Conservation (phyloP, 2,797 vertebrate species). For the Siniperca undulata region DNA sequence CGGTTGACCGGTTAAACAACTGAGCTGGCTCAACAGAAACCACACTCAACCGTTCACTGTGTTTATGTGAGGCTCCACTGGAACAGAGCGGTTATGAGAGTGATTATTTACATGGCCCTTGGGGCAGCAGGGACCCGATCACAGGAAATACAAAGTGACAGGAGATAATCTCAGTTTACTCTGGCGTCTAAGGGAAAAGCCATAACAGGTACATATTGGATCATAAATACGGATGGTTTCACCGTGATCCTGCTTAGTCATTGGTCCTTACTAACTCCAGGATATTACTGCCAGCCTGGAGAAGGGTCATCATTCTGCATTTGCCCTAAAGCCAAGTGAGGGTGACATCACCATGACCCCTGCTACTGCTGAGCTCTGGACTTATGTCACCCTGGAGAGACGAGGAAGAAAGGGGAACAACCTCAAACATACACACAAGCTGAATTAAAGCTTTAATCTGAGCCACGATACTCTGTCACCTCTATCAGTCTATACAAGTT, state of each 20-base stretch:
- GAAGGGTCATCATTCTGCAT: slow-evolving; percentile 35
- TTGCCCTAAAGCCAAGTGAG: slow-evolving; percentile 41
- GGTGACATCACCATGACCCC: slow-evolving; percentile 51
- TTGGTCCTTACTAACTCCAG: slow-evolving; percentile 33
- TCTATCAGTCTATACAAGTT: neutral
- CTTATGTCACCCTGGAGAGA: slow-evolving; percentile 38
- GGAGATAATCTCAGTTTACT: slow-evolving; percentile 60
- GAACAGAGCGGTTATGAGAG: slow-evolving; percentile 39
- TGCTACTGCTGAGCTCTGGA: slow-evolving; percentile 52
- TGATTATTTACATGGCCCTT: slow-evolving; percentile 35
- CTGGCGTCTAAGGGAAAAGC: slow-evolving; percentile 31
- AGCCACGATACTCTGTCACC: neutral
- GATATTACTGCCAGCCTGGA: slow-evolving; percentile 42
- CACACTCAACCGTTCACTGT: neutral
- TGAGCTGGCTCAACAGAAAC: slow-evolving; percentile 45
- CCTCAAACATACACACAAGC: slow-evolving; percentile 10
- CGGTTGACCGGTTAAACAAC: slow-evolving; percentile 29
- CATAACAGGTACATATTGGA: slow-evolving; percentile 68
- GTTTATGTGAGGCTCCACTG: slow-evolving; percentile 33
- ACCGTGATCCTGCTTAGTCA: slow-evolving; percentile 36
- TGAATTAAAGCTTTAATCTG: slow-evolving; percentile 59
- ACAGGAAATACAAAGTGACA: slow-evolving; percentile 58
- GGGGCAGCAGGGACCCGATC: slow-evolving; percentile 26
- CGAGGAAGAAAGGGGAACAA: neutral
- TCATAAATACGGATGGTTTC: slow-evolving; percentile 63